Evolutionary conservation across 2,888 invertebrate species (phyloP), one percentile per base, ranked within the genome.

Genomic region (Epicampocera succincta): DNA sequence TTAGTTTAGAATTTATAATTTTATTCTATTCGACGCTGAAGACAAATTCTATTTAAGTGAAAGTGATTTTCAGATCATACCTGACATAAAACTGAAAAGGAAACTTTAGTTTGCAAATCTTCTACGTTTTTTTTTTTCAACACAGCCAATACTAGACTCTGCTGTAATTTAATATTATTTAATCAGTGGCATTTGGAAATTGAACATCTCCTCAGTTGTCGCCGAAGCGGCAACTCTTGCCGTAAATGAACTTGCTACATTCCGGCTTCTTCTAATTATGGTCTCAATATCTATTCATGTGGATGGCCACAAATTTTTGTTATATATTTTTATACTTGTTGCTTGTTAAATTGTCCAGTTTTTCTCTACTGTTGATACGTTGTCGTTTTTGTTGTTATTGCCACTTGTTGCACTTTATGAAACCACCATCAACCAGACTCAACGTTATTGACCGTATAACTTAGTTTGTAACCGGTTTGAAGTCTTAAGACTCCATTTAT

Each of bases 401-500:
- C 29, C 50, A 33, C 40, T 74, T 61, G 58, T 69, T 40, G 56
- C 63, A 71, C 63, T 74, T 69, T 38, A 6, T 21, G 1, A 58
- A 74, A 6, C 56, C 38, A 65, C 58, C 33, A 33, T 19, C 38
- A 58, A 58, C 58, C n/a, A 74, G 65, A 72, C 38, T 60, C 19
- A 54, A 66, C 76, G 80, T 66, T 80, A 80, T 76, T 80, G 80
- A 80, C 80, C 80, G 80, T 76, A 76, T 80, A 76, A 76, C 75
- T 80, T 76, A 80, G 66, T 76, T 80, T 40, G n/a, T 42, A 80
- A 80, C 80, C 66, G 56, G 80, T 80, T 79, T 75, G 17, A 44
- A 46, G n/a, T 33, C 21, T 33, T 60, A 15, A 40, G 21, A 48
- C 25, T 48, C 6, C 40, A 38, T 65, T 65, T 21, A 33, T 13